phyloP scores from a whole-genome alignment of 2,113 vertebrate genomes.

The Catharus minimus region DNA sequence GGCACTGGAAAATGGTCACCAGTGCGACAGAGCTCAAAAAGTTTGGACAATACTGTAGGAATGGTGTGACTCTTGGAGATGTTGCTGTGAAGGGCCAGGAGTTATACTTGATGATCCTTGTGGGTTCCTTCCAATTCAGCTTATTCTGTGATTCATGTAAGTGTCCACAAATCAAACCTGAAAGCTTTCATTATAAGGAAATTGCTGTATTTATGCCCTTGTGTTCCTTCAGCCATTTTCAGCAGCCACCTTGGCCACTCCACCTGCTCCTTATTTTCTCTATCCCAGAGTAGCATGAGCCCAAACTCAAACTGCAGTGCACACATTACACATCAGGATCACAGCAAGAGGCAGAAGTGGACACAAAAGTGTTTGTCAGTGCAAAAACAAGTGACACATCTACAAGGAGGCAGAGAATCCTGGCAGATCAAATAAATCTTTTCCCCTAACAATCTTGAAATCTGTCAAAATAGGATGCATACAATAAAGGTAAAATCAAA shows the following conservation, averaged over 20 bases:
- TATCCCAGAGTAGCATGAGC: background rate
- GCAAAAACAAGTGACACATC: background rate
- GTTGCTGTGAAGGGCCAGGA: background rate
- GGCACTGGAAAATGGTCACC: background rate
- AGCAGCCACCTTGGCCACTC: background rate
- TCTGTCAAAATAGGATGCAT: background rate
- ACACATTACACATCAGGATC: background rate
- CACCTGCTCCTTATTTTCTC: background rate
- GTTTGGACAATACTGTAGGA: background rate
- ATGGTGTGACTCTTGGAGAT: background rate
- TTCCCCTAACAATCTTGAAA: background rate
- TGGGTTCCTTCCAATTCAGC: background rate
- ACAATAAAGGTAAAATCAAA: background rate
- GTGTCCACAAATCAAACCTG: background rate
- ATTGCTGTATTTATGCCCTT: background rate
- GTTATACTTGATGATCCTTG: background rate
- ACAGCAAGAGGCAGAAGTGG: background rate
- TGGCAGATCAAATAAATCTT: background rate
- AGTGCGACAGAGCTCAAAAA: background rate
- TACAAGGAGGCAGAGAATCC: background rate
- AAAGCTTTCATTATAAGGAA: background rate
- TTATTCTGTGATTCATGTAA: background rate
- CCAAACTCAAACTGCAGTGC: background rate
- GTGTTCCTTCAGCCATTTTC: background rate
- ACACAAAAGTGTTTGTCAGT: background rate